Base-by-base conservation (phyloP, 2,888 invertebrate genomes). In the Drosophila robusta region DNA sequence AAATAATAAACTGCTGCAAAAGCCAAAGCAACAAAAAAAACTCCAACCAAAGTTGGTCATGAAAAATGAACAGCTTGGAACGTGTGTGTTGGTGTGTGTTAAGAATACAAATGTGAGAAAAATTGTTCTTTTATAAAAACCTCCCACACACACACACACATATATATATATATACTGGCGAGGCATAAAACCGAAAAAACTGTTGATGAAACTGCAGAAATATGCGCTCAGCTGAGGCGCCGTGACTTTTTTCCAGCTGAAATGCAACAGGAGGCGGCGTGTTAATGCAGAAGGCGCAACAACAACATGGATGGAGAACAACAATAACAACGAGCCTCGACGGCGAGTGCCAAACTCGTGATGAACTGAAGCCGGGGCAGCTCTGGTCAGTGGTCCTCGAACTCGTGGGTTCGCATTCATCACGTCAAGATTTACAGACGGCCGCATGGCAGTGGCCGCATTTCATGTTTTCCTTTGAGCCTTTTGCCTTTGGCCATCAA, bases 241-340 rank as follows among this genome's bases (percentile, higher is more conserved):
- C 71, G 49, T 64, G 41, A 54, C 72, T 47, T 69, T 65, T 57
- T 78, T 32, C 42, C n/a, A 66, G 68, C 60, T 57, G 61, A 63
- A 84, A 69, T 81, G 88, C 82, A 87, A 82, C 82, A 87, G 82
- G 77, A 74, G 77, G 54, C 61, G 58, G 70, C 72, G 64, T 65
- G 65, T 80, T 79, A 76, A 80, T 81, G 76, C 80, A 71, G 72
- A 80, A 78, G 50, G 52, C 50, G 49, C 55, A 63, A 60, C 39
- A 62, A 58, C 46, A 18, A 18, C 18, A 18, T 1, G 18, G 2
- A 18, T 18, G 18, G 2, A 18, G 1, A 63, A 60, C 36, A 62
- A 55, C 46, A 75, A 67, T 49, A 69, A 49, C 54, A 66, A 69
- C 45, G 72, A 69, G 68, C 42, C 69, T 77, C 29, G 55, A 58